Evolutionary conservation across 2,888 invertebrate genomes (phyloP), one percentile per base, ranked within the genome.

Genomic region (Elmis aenea): DNA sequence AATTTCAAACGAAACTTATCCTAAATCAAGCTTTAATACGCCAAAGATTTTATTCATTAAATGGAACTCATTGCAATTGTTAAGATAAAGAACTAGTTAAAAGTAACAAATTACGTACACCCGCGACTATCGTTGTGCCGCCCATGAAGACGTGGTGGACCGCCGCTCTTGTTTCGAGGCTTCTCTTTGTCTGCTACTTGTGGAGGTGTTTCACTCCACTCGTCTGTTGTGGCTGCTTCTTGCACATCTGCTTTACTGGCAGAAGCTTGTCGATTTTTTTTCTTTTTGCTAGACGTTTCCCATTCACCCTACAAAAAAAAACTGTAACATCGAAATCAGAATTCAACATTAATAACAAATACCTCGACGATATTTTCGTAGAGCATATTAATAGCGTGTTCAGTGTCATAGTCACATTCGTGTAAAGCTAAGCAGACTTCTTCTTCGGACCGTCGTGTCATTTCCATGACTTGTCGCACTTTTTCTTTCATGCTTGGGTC

Each of bases 351-450:
- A 16, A 29, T 29, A 3, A 26, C 2, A 24, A 23, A 35, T 40
- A 39, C 43, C 21, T 43, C 46, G 6, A 35, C 78, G 76, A 57
- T 73, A 73, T 85, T 83, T 66, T 91, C 91, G 32, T 86, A 73
- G 44, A 91, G 75, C 69, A 85, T 77, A 60, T 85, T 83, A 54
- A 85, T 83, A 44, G 92, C 94, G 60, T 79, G 77, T 55, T 85
- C 81, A 63, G 87, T 72, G 71, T 95, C 92, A 66, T 89, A 83
- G 71, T 93, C 90, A 59, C 87, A 85, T 73, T 95, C 94, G 66
- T 93, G 88, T 38, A 96, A 78, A 42, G 93, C 94, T 64, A 90
- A 85, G 60, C 87, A 85, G 34, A 89, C 92, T 69, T 91, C 90
- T 65, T 93, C 93, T 64, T 90, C 88, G 33, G 87, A 79, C 60